phyloP scores from a whole-genome alignment of 2,113 vertebrate genomes.

The Perca flavescens region DNA sequence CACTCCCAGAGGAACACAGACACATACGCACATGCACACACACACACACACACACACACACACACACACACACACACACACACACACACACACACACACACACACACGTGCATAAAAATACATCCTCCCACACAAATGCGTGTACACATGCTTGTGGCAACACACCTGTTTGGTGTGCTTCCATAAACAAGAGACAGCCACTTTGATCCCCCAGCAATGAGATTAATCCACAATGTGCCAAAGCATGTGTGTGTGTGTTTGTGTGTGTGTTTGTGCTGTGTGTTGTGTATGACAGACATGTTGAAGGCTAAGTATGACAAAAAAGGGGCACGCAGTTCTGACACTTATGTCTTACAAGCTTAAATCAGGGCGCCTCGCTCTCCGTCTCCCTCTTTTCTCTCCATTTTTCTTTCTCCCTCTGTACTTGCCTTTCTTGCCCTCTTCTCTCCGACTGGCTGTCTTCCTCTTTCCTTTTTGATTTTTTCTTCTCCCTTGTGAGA shows the following conservation, averaged over 20 bases:
- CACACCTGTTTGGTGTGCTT: constrained; percentile 27
- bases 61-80: constrained; percentile 12
- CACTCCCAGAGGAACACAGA: constrained; percentile 34
- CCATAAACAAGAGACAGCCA: constrained; percentile 32
- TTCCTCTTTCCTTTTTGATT: constrained; percentile 33
- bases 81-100: constrained; percentile 14
- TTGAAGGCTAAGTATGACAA: constrained; percentile 70
- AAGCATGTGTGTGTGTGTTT: constrained; percentile 31
- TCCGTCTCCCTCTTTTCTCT: constrained; percentile 18
- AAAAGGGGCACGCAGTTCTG: constrained; percentile 54
- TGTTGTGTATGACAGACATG: constrained; percentile 42
- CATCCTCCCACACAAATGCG: constrained; percentile 58
- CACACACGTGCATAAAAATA: constrained; percentile 21
- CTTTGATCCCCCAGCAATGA: constrained; percentile 75
- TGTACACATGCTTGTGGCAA: constrained; percentile 61
- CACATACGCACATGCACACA: too few relatives aligned
- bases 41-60: constrained; percentile 14
- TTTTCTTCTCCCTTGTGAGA: constrained; percentile 27
- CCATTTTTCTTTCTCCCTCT: neutral
- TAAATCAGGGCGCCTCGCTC: constrained; percentile 50
- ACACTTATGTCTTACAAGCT: constrained; percentile 65
- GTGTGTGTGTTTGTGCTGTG: constrained; percentile 32
- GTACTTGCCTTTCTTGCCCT: constrained; percentile 36
- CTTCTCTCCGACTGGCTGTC: constrained; percentile 29
- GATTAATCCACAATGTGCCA: constrained; percentile 71